These are phyloP conservation scores for Tiphia femorata DNA, from an alignment of 2,888 invertebrate genomes.

Conservation along the genomic window DNA sequence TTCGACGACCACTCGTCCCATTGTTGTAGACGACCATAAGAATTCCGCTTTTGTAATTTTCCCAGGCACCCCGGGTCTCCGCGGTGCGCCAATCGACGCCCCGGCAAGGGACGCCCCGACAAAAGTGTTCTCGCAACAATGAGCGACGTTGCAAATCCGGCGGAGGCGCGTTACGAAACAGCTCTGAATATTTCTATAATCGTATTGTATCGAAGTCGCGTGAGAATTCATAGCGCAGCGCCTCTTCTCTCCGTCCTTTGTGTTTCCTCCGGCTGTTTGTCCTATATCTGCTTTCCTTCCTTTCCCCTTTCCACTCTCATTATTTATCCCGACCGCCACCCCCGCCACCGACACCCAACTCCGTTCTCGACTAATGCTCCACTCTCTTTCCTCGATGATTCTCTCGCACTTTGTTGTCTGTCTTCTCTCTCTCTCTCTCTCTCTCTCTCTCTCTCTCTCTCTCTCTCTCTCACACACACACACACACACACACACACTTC, in stretches of 20 bases:
- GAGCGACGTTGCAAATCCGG: slow-evolving; percentile 47
- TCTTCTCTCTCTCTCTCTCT: no score
- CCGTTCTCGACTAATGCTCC: no score
- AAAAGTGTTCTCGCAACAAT: slow-evolving; percentile 51
- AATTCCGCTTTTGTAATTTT: slow-evolving; percentile 64
- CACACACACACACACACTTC: no score
- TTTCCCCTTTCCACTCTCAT: not conserved
- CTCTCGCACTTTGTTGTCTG: no score
- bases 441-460: no score
- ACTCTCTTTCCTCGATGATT: no score
- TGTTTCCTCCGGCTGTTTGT: not conserved
- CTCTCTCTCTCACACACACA: no score
- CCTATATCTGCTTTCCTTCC: not conserved
- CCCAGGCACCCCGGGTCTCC: slow-evolving; percentile 55
- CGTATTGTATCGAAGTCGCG: slow-evolving; percentile 25
- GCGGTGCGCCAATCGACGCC: slow-evolving; percentile 46
- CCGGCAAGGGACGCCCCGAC: slow-evolving; percentile 41
- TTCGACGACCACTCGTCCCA: slow-evolving; percentile 53
- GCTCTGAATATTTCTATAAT: slow-evolving; percentile 47
- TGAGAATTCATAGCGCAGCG: slow-evolving; percentile 24
- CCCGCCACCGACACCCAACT: not conserved
- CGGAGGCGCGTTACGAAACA: slow-evolving; percentile 41
- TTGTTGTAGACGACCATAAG: slow-evolving; percentile 52
- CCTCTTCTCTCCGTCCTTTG: not conserved
- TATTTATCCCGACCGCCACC: not conserved